A percentile compares a stretch with the other conserved stretches of the same genome.
Evolutionary conservation across 1,140 invertebrate genomes (phyloP).

Genomic region (Drosophila nebulosa): DNA sequence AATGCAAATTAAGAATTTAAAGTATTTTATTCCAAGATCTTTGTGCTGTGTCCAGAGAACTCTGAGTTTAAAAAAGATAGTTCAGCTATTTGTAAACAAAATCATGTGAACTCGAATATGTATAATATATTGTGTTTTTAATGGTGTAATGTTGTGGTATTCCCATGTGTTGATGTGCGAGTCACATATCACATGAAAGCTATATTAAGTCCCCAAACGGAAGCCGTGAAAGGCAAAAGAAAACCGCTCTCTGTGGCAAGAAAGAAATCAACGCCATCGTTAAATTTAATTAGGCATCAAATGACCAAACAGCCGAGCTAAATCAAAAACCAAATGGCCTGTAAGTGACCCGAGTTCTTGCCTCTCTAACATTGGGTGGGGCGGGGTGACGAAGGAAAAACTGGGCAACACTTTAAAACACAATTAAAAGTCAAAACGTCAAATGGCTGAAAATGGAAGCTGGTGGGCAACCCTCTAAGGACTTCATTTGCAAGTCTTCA

Average conservation of each 20-base stretch:
- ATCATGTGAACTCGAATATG: too few species aligned
- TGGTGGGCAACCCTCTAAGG: conserved; percentile 64
- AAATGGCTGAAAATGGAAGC: conserved; percentile 63
- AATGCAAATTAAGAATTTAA: too few species aligned
- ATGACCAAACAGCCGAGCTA: conserved; percentile 61
- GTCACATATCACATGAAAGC: neutral
- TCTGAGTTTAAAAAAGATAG: too few species aligned
- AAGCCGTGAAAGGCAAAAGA: neutral
- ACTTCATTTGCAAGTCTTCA: conserved; percentile 46
- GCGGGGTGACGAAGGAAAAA: neutral
- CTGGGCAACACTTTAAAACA: conserved; percentile 68
- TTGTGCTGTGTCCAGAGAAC: too few species aligned
- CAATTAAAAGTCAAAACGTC: conserved; percentile 77
- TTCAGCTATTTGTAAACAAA: too few species aligned
- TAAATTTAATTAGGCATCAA: conserved; percentile 81
- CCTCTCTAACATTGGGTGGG: neutral
- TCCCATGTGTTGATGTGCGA: too few species aligned
- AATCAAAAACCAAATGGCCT: conserved; percentile 75
- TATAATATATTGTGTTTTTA: too few species aligned
- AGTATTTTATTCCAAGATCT: too few species aligned
- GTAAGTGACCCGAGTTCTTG: conserved; percentile 48
- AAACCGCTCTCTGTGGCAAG: conserved; percentile 1
- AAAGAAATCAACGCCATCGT: conserved; percentile 70
- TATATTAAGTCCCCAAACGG: neutral
- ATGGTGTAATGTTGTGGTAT: too few species aligned